Conservation (phyloP, 2,797 vertebrate species). For the Enteromius mattozi region DNA sequence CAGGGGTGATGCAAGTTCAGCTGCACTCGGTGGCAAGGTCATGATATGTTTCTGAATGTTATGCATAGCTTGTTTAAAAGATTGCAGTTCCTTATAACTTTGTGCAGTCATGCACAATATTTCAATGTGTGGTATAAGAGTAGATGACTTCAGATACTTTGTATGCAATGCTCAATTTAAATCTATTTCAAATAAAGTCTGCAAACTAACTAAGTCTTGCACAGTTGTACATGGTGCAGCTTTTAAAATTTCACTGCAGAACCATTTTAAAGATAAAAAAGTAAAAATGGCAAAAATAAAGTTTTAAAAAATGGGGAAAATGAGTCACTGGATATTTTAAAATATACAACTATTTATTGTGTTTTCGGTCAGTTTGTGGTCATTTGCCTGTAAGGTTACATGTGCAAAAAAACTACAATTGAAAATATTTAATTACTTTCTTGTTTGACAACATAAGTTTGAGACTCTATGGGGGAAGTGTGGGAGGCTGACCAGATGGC, state of each 20-base stretch:
- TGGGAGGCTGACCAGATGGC: slow-evolving; percentile 53
- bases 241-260: background rate
- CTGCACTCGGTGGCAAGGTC: slow-evolving; percentile 36
- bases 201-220: background rate
- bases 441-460: slow-evolving; percentile 33
- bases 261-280: background rate
- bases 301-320: background rate
- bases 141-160: background rate
- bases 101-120: background rate
- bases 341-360: background rate
- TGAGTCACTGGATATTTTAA: background rate
- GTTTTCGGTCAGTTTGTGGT: background rate
- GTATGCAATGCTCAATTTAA: background rate
- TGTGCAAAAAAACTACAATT: background rate
- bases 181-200: background rate
- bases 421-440: slow-evolving; percentile 1
- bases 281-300: background rate
- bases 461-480: slow-evolving; percentile 21
- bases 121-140: background rate
- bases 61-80: background rate
- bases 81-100: background rate
- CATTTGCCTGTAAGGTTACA: background rate
- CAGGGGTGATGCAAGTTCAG: slow-evolving; percentile 44
- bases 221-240: background rate
- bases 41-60: background rate